Conservation (phyloP, 2,797 vertebrate genomes). For the Danionella dracula region DNA sequence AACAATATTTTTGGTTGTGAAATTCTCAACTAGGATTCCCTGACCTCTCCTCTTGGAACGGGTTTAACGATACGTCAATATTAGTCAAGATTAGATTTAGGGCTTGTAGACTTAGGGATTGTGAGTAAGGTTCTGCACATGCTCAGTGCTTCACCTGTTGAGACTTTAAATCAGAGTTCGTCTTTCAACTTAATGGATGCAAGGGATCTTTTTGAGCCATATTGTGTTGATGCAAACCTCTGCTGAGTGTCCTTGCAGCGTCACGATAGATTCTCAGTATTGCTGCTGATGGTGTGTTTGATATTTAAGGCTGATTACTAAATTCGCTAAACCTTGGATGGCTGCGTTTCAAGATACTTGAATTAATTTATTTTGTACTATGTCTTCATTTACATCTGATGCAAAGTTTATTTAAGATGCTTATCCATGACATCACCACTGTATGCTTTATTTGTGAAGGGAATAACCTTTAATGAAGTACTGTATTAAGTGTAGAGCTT, state of each 20-base stretch:
- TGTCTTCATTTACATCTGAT: constrained; percentile 48
- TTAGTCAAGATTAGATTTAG: neutral
- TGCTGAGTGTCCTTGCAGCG: constrained; percentile 57
- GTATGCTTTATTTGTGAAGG: neutral
- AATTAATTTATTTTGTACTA: constrained; percentile 57
- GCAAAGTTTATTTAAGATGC: constrained; percentile 29
- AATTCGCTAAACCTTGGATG: constrained; percentile 52
- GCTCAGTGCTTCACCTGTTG: constrained; percentile 12
- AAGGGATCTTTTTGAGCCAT: constrained; percentile 32
- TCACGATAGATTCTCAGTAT: constrained; percentile 21
- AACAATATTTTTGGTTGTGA: no score
- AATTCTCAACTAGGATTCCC: no score
- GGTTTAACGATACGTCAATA: neutral
- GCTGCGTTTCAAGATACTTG: constrained; percentile 67
- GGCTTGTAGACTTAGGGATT: neutral
- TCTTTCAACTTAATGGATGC: neutral
- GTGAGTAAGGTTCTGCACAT: neutral
- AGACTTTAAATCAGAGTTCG: neutral
- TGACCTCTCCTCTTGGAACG: neutral
- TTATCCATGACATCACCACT: neutral
- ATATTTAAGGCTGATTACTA: constrained; percentile 57
- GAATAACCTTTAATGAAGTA: constrained; percentile 21
- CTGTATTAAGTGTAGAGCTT: constrained; percentile 19
- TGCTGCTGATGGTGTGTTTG: constrained; percentile 55
- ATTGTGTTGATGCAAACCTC: constrained; percentile 51